A percentile compares a stretch with the other conserved stretches of the same genome.
These are phyloP conservation scores for Erpornis zantholeuca DNA, from an alignment of 2,113 vertebrate genomes.

Conservation along the genomic window DNA sequence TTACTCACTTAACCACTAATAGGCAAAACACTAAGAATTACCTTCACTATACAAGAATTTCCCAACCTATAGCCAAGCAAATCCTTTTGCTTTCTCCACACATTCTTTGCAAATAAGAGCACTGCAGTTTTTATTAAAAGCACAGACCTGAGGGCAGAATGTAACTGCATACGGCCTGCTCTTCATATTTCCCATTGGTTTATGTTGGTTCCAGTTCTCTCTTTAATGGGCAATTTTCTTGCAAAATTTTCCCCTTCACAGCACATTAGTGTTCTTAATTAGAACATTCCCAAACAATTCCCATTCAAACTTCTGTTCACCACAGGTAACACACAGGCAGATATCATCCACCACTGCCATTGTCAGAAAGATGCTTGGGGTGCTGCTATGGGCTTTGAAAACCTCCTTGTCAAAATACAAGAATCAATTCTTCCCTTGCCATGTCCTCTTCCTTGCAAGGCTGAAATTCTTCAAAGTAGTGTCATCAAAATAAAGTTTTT, in stretches of 20 bases:
- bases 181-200: background rate
- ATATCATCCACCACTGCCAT: background rate
- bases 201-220: background rate
- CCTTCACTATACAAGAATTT: background rate
- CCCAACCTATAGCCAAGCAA: background rate
- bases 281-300: background rate
- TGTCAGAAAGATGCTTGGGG: background rate
- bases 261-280: background rate
- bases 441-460: background rate
- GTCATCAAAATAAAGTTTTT: background rate
- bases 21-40: background rate
- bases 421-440: background rate
- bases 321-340: background rate
- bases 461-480: background rate
- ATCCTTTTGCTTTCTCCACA: background rate
- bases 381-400: background rate
- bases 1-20: background rate
- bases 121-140: background rate
- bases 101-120: background rate
- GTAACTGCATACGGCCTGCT: rapidly evolving
- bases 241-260: background rate
- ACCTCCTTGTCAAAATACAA: background rate
- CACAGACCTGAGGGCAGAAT: background rate
- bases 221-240: background rate
- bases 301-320: background rate